Evolutionary conservation across 2,797 vertebrate species (phyloP).

Genomic region (Stomatorhinus walkeri): DNA sequence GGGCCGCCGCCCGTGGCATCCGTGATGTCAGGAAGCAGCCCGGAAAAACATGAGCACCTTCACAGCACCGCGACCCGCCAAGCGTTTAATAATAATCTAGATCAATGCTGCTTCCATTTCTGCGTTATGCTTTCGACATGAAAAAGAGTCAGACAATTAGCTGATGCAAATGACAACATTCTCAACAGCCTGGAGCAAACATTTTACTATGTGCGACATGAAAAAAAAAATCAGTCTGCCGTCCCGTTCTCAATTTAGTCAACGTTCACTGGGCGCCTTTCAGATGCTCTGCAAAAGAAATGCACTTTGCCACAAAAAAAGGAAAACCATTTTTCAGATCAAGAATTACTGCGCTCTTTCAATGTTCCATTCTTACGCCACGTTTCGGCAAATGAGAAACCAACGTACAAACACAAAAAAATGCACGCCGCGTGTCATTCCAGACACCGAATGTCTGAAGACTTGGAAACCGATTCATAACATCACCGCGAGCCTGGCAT

Average conservation of each 20-base stretch:
- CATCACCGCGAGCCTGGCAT: not conserved
- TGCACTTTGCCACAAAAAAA: not conserved
- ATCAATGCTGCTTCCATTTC: not conserved
- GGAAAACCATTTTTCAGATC: not conserved
- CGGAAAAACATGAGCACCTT: not conserved
- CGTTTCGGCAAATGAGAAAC: not conserved
- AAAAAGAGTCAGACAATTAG: constrained; percentile 1
- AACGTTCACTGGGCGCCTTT: not conserved
- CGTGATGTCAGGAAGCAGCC: not conserved
- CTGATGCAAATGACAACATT: not conserved
- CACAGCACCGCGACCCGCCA: not conserved
- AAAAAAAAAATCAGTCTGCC: not conserved
- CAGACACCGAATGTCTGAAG: not conserved
- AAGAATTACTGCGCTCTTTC: not conserved
- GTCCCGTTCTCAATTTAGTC: not conserved
- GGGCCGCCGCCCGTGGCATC: not conserved
- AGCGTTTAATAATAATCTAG: not conserved
- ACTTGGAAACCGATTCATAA: not conserved
- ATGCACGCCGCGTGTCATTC: not conserved
- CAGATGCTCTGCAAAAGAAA: not conserved
- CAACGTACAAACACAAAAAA: not conserved
- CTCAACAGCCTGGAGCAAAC: not conserved
- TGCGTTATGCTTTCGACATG: not conserved
- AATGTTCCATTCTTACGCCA: not conserved
- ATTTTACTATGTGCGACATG: not conserved